phyloP scores from a whole-genome alignment of 2,797 vertebrate genomes.

The Anguilla pacifica region DNA sequence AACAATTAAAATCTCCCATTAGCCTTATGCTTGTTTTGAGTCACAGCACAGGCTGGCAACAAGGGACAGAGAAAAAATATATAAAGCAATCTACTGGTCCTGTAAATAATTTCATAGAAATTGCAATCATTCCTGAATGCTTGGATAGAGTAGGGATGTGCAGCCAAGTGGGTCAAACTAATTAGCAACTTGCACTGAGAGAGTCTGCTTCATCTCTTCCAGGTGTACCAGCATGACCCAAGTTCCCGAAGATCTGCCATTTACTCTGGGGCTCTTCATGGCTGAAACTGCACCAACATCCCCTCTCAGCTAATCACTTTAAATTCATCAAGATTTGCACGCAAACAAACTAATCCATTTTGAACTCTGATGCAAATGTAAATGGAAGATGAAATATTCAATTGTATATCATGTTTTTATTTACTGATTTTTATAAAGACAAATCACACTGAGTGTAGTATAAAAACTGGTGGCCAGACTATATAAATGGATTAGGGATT shows the following conservation, averaged over 20 bases:
- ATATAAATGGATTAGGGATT: background rate
- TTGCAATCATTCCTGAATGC: constrained; percentile 65
- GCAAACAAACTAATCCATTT: background rate
- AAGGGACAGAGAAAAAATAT: constrained; percentile 49
- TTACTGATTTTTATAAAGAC: too few relatives aligned
- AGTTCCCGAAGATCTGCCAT: background rate
- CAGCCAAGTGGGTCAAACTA: constrained; percentile 70
- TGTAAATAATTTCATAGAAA: constrained; percentile 69
- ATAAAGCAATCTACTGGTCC: constrained; percentile 56
- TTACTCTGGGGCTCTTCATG: background rate
- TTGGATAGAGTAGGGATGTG: constrained; percentile 53
- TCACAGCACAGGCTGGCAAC: constrained; percentile 54
- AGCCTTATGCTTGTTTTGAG: constrained; percentile 60
- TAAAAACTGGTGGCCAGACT: background rate
- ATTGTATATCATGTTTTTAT: background rate
- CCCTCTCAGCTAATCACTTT: background rate
- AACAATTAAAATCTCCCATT: constrained; percentile 36
- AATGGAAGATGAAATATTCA: background rate
- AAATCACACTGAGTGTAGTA: too few relatives aligned
- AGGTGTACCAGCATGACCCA: constrained; percentile 46
- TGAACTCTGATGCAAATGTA: background rate
- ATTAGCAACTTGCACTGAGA: constrained; percentile 58
- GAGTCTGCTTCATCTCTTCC: constrained; percentile 43
- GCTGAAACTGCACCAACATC: background rate
- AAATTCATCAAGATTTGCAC: background rate